Conservation (phyloP, 2,888 invertebrate genomes). For the Caenorhabditis drosophilae region DNA sequence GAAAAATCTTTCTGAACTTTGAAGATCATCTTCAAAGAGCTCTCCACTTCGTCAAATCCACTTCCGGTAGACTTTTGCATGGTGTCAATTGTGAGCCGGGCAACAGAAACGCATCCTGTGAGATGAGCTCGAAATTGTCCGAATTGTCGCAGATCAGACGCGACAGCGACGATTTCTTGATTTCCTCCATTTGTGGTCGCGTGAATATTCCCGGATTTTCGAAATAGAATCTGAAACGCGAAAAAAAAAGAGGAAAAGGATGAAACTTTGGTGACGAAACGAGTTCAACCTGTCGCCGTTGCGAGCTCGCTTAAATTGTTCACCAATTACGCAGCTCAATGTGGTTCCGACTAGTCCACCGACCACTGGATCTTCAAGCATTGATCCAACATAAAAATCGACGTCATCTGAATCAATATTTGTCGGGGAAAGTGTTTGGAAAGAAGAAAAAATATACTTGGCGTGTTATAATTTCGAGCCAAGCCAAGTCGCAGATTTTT, state of each 20-base stretch:
- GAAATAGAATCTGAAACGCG: slow-evolving; percentile 73
- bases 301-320: slow-evolving; percentile 72
- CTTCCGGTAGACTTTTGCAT: slow-evolving; percentile 57
- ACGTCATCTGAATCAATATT: slow-evolving; percentile 70
- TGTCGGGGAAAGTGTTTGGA: neutral
- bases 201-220: slow-evolving; percentile 70
- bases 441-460: slow-evolving; percentile 30
- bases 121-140: slow-evolving; percentile 50
- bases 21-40: slow-evolving; percentile 52
- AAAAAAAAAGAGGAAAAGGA: too few species aligned
- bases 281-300: slow-evolving; percentile 71
- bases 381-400: slow-evolving; percentile 73
- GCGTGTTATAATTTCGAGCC: slow-evolving; percentile 59
- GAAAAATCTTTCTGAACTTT: too few species aligned
- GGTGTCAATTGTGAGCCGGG: slow-evolving; percentile 56
- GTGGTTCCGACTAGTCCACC: slow-evolving; percentile 73
- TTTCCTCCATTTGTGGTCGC: slow-evolving; percentile 78
- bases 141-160: slow-evolving; percentile 85
- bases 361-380: slow-evolving; percentile 71
- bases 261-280: neutral
- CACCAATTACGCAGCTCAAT: slow-evolving; percentile 71
- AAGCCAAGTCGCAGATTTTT: slow-evolving; percentile 79
- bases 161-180: slow-evolving; percentile 83
- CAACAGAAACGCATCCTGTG: slow-evolving; percentile 53
- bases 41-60: slow-evolving; percentile 65